Evolutionary conservation across 2,797 vertebrate species (phyloP), one percentile per base, ranked within the genome.

Genomic region (Luscinia megarhynchos): DNA sequence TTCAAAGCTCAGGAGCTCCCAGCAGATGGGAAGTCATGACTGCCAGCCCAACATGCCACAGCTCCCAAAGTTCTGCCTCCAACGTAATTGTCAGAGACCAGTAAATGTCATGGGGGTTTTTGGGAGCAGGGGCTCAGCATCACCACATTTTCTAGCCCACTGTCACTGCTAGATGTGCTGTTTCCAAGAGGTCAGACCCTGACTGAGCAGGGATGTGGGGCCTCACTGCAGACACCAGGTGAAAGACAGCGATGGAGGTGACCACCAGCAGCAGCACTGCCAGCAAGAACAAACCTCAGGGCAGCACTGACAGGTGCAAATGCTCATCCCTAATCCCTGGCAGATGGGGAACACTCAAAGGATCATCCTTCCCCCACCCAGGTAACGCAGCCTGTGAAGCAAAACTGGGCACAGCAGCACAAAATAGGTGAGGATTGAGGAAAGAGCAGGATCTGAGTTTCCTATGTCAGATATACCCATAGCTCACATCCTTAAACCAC

Each of bases 221-320:
- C 22, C 34, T 34, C 34, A 34, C 34, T 34, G 34, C 1, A 1
- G 30, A 32, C 21, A 30, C 10, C 32, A 36, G 38, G 23, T 9
- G 27, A 58, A 77, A 66, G 3, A 54, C 9, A n/a, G 50, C 0
- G 1, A 30, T 7, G 41, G 70, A 76, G 46, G 32, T 0, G 1
- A 22, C 9, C 1, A 1, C 3, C 26, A 18, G 45, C 61, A 66
- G 76, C 30, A 55, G 29, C 30, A 10, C 46, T 20, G 9, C 18
- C 62, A 53, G 70, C 32, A 36, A 54, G 13, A 30, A 76, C 27
- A 66, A 27, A 50, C 13, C 63, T 29, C 45, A 50, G 34, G 79
- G 57, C 43, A 64, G 38, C 27, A 36, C 55, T 0, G 0, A 23
- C 4, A 34, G 29, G 8, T 17, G 12, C 46, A 57, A 40, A 45